phyloP scores from a whole-genome alignment of 2,888 invertebrate species.

The Nemotelus pantherinus region DNA sequence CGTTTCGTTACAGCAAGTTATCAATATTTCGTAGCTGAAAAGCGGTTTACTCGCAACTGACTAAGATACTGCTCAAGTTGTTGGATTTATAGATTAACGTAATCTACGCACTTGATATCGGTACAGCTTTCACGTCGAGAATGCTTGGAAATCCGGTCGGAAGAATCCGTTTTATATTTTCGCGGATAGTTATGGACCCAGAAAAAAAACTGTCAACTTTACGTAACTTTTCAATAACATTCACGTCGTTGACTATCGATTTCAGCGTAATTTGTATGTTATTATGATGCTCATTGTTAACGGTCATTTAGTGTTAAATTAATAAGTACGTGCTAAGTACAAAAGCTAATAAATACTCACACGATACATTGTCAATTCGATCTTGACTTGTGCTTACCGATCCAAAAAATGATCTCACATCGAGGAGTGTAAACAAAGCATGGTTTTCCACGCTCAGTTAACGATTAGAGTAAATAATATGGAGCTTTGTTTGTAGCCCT shows the following conservation, averaged over 20 bases:
- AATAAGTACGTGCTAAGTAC: slow-evolving; percentile 19
- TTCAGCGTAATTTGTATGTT: background rate
- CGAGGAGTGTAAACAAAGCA: no score
- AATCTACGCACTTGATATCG: background rate
- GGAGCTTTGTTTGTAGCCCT: no score
- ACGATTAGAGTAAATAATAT: no score
- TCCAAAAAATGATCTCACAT: background rate
- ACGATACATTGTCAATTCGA: background rate
- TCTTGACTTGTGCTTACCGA: background rate
- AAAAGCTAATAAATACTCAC: background rate
- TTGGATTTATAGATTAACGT: background rate
- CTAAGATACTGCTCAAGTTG: background rate
- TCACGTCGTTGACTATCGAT: slow-evolving; percentile 19
- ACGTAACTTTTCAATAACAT: slow-evolving; percentile 17
- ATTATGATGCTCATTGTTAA: no score
- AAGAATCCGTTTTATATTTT: slow-evolving; percentile 32
- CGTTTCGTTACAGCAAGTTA: background rate
- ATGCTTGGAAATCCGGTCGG: slow-evolving; percentile 11
- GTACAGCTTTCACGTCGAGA: background rate
- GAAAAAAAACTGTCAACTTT: slow-evolving; percentile 3
- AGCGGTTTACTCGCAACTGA: slow-evolving; percentile 8
- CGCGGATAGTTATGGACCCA: slow-evolving; percentile 16
- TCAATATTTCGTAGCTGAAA: background rate
- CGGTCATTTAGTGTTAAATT: background rate
- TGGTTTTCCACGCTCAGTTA: no score